phyloP scores from a whole-genome alignment of 2,113 vertebrate genomes.

The Casuarius casuarius region DNA sequence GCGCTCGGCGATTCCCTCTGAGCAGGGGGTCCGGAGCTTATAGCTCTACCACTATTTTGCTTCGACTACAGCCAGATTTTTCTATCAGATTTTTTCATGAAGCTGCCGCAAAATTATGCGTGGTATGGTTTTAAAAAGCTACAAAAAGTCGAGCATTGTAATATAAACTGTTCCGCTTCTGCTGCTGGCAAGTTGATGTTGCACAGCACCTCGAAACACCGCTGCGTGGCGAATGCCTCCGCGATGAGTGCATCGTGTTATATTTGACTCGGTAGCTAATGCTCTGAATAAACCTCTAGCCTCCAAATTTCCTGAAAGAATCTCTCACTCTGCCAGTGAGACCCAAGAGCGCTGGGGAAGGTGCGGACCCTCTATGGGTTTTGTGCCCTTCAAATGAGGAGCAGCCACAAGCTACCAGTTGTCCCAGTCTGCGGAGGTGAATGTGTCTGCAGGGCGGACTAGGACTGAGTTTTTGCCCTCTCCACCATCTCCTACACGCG shows the following conservation, averaged over 20 bases:
- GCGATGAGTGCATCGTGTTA: rapidly evolving
- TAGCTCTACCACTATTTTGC: not conserved
- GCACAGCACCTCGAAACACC: not conserved
- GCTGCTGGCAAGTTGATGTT: not conserved
- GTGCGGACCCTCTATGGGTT: rapidly evolving
- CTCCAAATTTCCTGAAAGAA: not conserved
- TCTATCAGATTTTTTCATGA: not conserved
- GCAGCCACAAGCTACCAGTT: rapidly evolving
- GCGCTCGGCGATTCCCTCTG: rapidly evolving
- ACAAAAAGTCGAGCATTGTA: not conserved
- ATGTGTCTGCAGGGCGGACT: not conserved
- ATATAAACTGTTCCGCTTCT: not conserved
- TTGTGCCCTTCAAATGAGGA: not conserved
- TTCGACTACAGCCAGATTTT: not conserved
- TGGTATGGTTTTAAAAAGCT: not conserved
- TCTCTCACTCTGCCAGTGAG: not conserved
- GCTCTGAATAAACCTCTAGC: not conserved
- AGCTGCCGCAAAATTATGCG: not conserved
- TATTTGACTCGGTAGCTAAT: not conserved
- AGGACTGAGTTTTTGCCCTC: not conserved
- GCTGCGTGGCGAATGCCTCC: not conserved
- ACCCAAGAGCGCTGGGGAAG: not conserved
- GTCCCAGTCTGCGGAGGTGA: not conserved
- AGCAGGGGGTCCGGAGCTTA: not conserved
- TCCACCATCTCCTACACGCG: not conserved